phyloP scores from a whole-genome alignment of 2,797 vertebrate species.

The Margarornis squamiger region DNA sequence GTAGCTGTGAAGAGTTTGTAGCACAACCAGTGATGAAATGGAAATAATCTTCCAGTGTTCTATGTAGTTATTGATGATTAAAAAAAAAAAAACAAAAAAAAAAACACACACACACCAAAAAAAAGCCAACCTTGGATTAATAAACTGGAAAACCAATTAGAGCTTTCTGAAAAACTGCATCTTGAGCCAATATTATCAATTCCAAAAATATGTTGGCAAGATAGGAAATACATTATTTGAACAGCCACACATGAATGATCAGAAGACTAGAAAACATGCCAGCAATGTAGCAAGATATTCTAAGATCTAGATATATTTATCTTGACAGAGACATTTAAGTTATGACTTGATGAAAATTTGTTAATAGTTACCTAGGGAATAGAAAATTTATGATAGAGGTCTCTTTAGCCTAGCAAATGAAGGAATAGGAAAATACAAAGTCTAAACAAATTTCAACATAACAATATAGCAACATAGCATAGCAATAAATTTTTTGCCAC shows the following conservation, averaged over 20 bases:
- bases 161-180: background rate
- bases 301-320: background rate
- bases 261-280: background rate
- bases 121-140: background rate
- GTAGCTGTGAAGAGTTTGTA: background rate
- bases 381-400: background rate
- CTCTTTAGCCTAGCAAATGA: background rate
- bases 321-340: background rate
- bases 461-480: background rate
- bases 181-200: background rate
- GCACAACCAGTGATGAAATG: background rate
- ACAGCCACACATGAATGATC: background rate
- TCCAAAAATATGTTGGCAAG: background rate
- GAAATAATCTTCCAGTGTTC: background rate
- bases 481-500: background rate
- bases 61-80: background rate
- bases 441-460: background rate
- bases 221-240: background rate
- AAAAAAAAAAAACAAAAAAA: too few species aligned
- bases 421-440: background rate
- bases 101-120: too few species aligned
- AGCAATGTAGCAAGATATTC: background rate
- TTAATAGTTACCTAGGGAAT: background rate
- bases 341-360: background rate
- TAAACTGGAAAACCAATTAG: background rate